Conservation (phyloP, 2,888 invertebrate species). For the Drosophila koepferae region DNA sequence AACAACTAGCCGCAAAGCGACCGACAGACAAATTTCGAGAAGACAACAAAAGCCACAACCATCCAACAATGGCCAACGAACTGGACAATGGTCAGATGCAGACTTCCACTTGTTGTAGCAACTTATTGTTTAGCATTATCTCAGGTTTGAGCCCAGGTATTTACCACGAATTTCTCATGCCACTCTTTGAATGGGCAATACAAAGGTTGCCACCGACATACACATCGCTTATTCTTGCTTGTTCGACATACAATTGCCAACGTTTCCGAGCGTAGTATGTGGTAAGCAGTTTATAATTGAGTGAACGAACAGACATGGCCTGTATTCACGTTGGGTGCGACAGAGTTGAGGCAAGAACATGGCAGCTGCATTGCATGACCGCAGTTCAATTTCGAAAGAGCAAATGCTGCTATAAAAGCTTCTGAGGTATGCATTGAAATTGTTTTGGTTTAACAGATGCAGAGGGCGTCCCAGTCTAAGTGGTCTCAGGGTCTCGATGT, state of each 20-base stretch:
- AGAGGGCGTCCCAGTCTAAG: background rate
- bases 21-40: slow-evolving; percentile 41
- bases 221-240: slow-evolving; percentile 1
- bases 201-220: slow-evolving; percentile 12
- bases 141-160: slow-evolving; percentile 45
- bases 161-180: slow-evolving; percentile 31
- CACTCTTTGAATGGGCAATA: slow-evolving; percentile 14
- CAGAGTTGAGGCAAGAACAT: slow-evolving; percentile 25
- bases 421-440: background rate
- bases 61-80: slow-evolving; percentile 53
- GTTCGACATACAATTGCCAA: slow-evolving; percentile 35
- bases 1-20: slow-evolving; percentile 34
- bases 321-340: slow-evolving; percentile 21
- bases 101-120: slow-evolving; percentile 2
- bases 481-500: background rate
- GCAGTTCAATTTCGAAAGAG: background rate
- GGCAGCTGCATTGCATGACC: slow-evolving; percentile 46
- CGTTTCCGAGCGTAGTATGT: slow-evolving; percentile 29
- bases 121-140: slow-evolving; percentile 31
- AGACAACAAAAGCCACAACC: slow-evolving; percentile 55
- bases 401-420: background rate
- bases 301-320: slow-evolving; percentile 29
- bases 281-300: slow-evolving; percentile 67
- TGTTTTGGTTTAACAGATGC: slow-evolving; percentile 4
- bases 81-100: slow-evolving; percentile 7